Conservation (phyloP, 1,140 invertebrate species). For the Drosophila athabasca region DNA sequence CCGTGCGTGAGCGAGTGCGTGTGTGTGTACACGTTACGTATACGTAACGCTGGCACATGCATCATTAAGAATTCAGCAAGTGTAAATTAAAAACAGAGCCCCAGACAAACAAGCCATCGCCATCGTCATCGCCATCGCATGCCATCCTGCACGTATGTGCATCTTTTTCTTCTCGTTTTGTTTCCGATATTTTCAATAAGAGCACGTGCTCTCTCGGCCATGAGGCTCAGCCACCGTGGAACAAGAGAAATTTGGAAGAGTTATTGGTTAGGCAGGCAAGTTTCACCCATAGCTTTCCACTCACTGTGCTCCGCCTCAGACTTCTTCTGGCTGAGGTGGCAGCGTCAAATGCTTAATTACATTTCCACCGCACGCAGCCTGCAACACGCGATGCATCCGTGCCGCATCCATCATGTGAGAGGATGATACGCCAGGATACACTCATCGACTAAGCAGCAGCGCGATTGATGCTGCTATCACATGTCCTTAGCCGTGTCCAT, state of each 20-base stretch:
- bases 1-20: conserved; percentile 10
- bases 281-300: neutral
- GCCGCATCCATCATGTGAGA: conserved; percentile 59
- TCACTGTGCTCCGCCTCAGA: neutral
- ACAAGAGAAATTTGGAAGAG: too few relatives aligned
- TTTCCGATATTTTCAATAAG: conserved; percentile 62
- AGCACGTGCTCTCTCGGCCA: conserved; percentile 16
- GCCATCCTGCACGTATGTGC: conserved; percentile 57
- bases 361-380: conserved; percentile 64
- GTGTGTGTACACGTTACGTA: conserved; percentile 32
- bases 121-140: neutral
- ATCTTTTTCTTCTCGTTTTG: conserved; percentile 38
- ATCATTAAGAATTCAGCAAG: conserved; percentile 70
- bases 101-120: too few relatives aligned
- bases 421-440: conserved; percentile 14
- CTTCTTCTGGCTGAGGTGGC: conserved; percentile 2
- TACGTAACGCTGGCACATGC: conserved; percentile 42
- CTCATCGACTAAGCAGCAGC: conserved; percentile 39
- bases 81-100: conserved; percentile 57
- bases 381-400: conserved; percentile 29
- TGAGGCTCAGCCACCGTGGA: neutral
- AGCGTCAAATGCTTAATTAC: conserved; percentile 72
- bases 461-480: conserved; percentile 52
- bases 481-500: conserved; percentile 45
- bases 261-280: too few relatives aligned